phyloP scores from a whole-genome alignment of 2,113 vertebrate genomes.

The Oryzias curvinotus region DNA sequence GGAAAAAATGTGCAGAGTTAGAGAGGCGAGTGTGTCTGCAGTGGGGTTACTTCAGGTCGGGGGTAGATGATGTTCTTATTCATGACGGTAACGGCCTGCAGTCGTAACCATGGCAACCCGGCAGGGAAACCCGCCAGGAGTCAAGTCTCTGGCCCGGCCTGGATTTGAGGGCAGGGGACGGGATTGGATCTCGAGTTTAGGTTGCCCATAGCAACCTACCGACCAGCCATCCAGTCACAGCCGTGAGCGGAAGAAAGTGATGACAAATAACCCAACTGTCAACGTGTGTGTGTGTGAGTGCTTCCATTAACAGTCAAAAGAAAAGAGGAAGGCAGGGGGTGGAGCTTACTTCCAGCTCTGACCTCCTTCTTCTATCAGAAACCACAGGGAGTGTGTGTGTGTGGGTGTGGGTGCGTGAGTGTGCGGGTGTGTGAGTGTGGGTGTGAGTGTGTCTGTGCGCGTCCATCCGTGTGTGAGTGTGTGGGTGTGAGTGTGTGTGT shows the following conservation, averaged over 20 bases:
- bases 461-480: background rate
- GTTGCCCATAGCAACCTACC: constrained; percentile 15
- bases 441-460: too few species aligned
- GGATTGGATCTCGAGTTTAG: background rate
- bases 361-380: constrained; percentile 50
- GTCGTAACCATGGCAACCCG: constrained; percentile 47
- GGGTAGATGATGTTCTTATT: constrained; percentile 57
- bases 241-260: constrained; percentile 21
- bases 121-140: constrained; percentile 43
- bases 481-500: constrained; percentile 11
- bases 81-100: constrained; percentile 52
- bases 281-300: background rate
- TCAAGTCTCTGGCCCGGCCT: background rate
- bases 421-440: constrained; percentile 6
- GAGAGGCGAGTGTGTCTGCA: constrained; percentile 6
- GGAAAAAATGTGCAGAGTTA: background rate
- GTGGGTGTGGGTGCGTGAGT: constrained; percentile 7
- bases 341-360: constrained; percentile 21
- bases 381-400: constrained; percentile 23
- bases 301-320: background rate
- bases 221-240: constrained; percentile 12
- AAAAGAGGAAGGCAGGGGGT: constrained; percentile 1
- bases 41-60: constrained; percentile 50
- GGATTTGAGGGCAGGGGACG: background rate
- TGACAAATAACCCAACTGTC: constrained; percentile 8